Evolutionary conservation across 2,113 vertebrate genomes (phyloP), one percentile per base, ranked within the genome.

Genomic region (Centropus unirufus): DNA sequence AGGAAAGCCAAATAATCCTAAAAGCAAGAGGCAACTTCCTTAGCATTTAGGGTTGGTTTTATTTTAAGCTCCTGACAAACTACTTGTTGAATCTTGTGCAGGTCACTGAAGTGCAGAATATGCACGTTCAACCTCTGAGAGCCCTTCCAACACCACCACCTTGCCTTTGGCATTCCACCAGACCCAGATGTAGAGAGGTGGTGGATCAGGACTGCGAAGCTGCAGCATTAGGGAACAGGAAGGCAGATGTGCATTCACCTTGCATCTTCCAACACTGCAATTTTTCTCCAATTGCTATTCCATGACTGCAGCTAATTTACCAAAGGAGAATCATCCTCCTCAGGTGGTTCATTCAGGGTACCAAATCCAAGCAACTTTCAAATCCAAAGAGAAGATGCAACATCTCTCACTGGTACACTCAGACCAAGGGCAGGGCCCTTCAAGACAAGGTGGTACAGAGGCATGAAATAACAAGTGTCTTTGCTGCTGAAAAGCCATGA

Each of bases 251-350:
- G 1, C 27, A 18, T 42, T 46, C 23, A 46, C 66, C 16, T 92
- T 61, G 32, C 29, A 20, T 52, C 69, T 62, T 72, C 27, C 59
- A 62, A 39, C 4, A n/a, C 59, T 83, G 15, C 49, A 63, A 14
- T 13, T 11, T 32, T n/a, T 13, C 39, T 30, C 24, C 11, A 20
- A 23, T 52, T 19, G 7, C 67, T 63, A 58, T 8, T 58, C 69
- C 22, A 30, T 0, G 0, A 54, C 63, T 3, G 11, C 4, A 64
- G 23, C 9, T 40, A 73, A 34, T 16, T 11, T 62, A 24, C 30
- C 27, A 23, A 6, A 17, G 51, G 14, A 44, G 6, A 55, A 67
- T 26, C 9, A 5, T 2, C 39, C 61, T 17, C 12, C 32, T 85
- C 19, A 47, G 39, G 9, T 7, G 22, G 16, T 22, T 68, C 27